These are phyloP conservation scores for Lasiommata megera DNA, from an alignment of 2,888 invertebrate species.

Conservation along the genomic window DNA sequence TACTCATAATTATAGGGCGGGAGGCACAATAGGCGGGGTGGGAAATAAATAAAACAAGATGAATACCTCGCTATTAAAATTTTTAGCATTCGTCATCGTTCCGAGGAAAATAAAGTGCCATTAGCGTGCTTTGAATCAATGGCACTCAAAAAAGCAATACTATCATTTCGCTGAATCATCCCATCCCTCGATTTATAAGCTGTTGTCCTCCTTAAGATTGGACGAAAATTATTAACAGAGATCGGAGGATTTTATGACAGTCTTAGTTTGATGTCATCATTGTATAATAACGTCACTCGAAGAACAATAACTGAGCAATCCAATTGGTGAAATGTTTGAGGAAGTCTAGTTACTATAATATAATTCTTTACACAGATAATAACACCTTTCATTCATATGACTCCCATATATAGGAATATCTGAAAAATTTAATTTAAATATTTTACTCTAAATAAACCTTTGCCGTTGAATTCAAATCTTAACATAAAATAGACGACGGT, in stretches of 20 bases:
- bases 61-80: slow-evolving; percentile 33
- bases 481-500: too few relatives aligned
- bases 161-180: slow-evolving; percentile 69
- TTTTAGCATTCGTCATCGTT: slow-evolving; percentile 59
- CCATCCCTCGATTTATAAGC: slow-evolving; percentile 60
- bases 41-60: slow-evolving; percentile 29
- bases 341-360: too few relatives aligned
- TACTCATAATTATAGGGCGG: slow-evolving; percentile 33
- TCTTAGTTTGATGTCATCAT: background rate
- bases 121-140: slow-evolving; percentile 70
- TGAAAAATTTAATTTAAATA: background rate
- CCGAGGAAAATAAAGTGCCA: slow-evolving; percentile 67
- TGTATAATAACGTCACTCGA: background rate
- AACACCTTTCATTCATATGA: too few relatives aligned
- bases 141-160: slow-evolving; percentile 62
- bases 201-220: slow-evolving; percentile 41
- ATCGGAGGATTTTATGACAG: slow-evolving; percentile 27
- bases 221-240: slow-evolving; percentile 7
- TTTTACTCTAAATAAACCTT: background rate
- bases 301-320: background rate
- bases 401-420: too few relatives aligned
- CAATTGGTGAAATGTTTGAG: too few relatives aligned
- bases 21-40: slow-evolving; percentile 24
- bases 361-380: too few relatives aligned
- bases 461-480: too few relatives aligned